Evolutionary conservation across 2,113 vertebrate species (phyloP).

Genomic region (Myxocyprinus asiaticus): DNA sequence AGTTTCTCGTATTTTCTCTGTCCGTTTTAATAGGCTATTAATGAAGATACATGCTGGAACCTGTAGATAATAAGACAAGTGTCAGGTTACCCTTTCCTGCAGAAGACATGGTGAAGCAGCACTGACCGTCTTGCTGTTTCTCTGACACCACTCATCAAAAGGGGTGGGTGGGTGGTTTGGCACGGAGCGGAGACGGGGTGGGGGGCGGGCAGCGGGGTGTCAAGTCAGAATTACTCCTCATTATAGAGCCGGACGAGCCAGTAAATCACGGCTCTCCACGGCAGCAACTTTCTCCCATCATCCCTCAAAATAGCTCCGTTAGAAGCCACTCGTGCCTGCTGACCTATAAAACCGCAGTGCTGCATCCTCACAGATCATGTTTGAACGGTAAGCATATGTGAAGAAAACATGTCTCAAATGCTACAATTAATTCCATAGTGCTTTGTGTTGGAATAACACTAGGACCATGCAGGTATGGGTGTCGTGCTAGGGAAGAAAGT

Average conservation of each 20-base stretch:
- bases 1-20: constrained; percentile 65
- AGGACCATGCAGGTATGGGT: not conserved
- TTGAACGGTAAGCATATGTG: constrained; percentile 33
- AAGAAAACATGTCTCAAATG: constrained; percentile 36
- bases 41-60: constrained; percentile 73
- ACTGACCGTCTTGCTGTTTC: constrained; percentile 49
- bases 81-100: constrained; percentile 63
- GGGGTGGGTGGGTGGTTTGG: constrained; percentile 42
- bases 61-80: constrained; percentile 71
- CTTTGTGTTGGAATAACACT: constrained; percentile 5
- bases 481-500: not conserved
- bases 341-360: constrained; percentile 54
- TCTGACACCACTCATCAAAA: constrained; percentile 42
- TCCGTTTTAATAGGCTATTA: constrained; percentile 68
- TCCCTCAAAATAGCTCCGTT: constrained; percentile 69
- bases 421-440: constrained; percentile 28
- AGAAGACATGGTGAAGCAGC: constrained; percentile 64
- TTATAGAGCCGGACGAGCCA: constrained; percentile 71
- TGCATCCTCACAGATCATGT: constrained; percentile 36
- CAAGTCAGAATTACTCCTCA: constrained; percentile 79
- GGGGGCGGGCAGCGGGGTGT: constrained; percentile 56
- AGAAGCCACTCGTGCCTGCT: constrained; percentile 35
- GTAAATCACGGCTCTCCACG: constrained; percentile 73
- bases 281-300: constrained; percentile 67
- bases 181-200: constrained; percentile 50